These are phyloP conservation scores for Scolopax rusticola DNA, from an alignment of 2,797 vertebrate species.

Conservation along the genomic window DNA sequence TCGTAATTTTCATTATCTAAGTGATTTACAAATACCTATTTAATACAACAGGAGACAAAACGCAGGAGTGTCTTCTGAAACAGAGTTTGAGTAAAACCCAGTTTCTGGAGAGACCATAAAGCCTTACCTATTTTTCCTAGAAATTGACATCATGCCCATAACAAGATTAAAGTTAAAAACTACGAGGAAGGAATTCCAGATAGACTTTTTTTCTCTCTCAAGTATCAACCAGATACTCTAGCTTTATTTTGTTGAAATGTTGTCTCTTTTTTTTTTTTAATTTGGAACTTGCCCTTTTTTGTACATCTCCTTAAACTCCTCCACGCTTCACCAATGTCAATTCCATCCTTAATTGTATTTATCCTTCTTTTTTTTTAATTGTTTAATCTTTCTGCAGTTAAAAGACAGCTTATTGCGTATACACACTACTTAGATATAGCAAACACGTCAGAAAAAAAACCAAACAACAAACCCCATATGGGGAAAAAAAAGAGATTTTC, in stretches of 20 bases:
- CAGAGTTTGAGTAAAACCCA: neutral
- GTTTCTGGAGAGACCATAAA: neutral
- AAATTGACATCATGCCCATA: neutral
- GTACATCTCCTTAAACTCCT: neutral
- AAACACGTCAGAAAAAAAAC: accelerated
- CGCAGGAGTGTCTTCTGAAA: neutral
- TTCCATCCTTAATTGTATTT: neutral
- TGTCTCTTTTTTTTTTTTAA: neutral
- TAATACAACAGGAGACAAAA: neutral
- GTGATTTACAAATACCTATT: neutral
- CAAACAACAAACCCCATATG: neutral
- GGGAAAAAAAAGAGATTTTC: neutral
- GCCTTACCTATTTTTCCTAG: neutral
- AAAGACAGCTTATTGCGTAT: neutral
- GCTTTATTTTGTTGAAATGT: neutral
- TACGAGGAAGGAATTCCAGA: neutral
- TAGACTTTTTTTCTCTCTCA: too few relatives aligned
- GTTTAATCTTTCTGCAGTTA: neutral
- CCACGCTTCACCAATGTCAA: neutral
- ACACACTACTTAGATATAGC: neutral
- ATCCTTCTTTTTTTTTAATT: neutral
- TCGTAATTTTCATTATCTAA: neutral
- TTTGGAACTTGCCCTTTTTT: neutral
- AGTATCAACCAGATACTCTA: neutral
- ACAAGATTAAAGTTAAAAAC: neutral